A percentile compares a stretch with the other conserved stretches of the same genome.
These are phyloP conservation scores for Drosophila ustulata DNA, from an alignment of 2,888 invertebrate species.

Conservation along the genomic window DNA sequence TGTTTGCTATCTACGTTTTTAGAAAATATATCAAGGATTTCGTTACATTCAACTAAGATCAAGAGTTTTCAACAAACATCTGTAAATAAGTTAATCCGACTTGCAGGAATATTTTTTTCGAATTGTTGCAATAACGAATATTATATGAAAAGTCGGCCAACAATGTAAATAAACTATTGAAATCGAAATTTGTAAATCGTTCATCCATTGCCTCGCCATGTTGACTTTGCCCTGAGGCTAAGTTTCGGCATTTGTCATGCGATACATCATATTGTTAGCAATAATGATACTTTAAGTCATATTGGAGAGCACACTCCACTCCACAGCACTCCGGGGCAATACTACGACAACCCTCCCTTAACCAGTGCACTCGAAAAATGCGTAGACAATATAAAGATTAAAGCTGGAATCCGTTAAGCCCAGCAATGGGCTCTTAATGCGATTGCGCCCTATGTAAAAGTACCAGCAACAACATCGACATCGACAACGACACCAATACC, in stretches of 20 bases:
- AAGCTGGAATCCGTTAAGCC: conserved; percentile 75
- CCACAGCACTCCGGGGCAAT: conserved; percentile 25
- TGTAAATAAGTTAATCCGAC: too few relatives aligned
- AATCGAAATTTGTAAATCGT: background rate
- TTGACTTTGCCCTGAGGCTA: conserved; percentile 36
- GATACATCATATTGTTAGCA: conserved; percentile 55
- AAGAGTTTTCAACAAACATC: too few relatives aligned
- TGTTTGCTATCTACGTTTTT: too few relatives aligned
- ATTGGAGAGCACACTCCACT: conserved; percentile 56
- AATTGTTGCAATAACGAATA: too few relatives aligned
- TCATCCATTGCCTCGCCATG: background rate
- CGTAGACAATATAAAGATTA: conserved; percentile 75
- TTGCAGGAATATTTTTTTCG: too few relatives aligned
- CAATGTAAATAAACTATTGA: background rate
- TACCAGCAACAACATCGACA: conserved; percentile 24
- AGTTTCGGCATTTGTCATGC: conserved; percentile 65
- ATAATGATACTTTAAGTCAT: conserved; percentile 54
- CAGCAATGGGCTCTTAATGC: conserved; percentile 67
- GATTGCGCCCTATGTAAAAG: conserved; percentile 57
- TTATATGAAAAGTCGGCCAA: too few relatives aligned
- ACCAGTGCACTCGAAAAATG: conserved; percentile 53
- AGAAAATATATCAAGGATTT: too few relatives aligned
- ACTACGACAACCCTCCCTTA: conserved; percentile 27
- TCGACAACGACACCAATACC: conserved; percentile 38
- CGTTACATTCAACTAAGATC: too few relatives aligned